These are phyloP conservation scores for Paracyclopina nana DNA, from an alignment of 1,140 invertebrate genomes.

Conservation along the genomic window DNA sequence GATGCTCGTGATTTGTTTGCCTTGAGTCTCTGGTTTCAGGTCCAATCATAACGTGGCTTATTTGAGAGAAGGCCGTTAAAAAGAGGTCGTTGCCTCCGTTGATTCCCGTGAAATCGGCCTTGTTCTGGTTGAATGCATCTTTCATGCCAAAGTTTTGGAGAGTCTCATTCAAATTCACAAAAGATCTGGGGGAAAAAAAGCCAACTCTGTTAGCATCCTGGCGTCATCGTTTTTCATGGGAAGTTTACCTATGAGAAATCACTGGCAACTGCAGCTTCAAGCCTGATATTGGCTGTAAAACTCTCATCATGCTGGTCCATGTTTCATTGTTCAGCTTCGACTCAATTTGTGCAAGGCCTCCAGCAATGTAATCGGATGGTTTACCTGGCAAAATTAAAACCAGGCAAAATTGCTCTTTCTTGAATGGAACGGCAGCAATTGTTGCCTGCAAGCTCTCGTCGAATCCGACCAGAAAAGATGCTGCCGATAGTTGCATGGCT, in stretches of 20 bases:
- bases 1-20: not conserved
- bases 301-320: not conserved
- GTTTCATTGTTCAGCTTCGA: not conserved
- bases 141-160: not conserved
- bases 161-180: conserved; percentile 1
- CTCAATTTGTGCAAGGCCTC: conserved; percentile 1
- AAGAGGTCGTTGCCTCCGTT: conserved; percentile 7
- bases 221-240: too few relatives aligned
- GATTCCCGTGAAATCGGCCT: conserved; percentile 6
- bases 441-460: too few relatives aligned
- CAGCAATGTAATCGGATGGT: conserved; percentile 1
- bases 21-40: too few relatives aligned
- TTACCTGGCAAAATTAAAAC: conserved; percentile 5
- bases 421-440: too few relatives aligned
- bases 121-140: conserved; percentile 1
- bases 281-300: not conserved
- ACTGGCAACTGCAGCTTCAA: not conserved
- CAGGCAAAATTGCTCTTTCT: too few relatives aligned
- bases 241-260: too few relatives aligned
- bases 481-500: not conserved
- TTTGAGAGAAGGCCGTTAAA: not conserved
- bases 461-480: too few relatives aligned
- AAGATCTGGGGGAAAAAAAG: not conserved
- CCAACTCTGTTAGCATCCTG: too few relatives aligned
- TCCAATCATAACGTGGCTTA: not conserved